These are phyloP conservation scores for Chaetops frenatus DNA, from an alignment of 2,113 vertebrate species.

Conservation along the genomic window DNA sequence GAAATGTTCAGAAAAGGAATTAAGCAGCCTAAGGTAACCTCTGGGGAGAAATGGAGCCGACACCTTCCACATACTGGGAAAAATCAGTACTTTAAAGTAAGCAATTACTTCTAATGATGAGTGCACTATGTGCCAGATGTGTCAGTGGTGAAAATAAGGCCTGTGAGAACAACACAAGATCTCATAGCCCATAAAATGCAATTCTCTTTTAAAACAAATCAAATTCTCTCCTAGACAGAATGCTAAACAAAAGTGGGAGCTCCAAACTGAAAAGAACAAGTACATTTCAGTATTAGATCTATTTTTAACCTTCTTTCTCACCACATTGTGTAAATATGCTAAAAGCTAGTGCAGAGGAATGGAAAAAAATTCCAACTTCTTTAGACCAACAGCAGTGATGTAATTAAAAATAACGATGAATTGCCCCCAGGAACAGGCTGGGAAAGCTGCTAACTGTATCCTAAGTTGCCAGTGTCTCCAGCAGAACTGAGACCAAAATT, in stretches of 20 bases:
- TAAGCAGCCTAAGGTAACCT: not conserved
- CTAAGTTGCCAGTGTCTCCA: not conserved
- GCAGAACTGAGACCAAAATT: not conserved
- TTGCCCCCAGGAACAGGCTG: not conserved
- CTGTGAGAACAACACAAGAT: not conserved
- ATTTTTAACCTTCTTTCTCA: not conserved
- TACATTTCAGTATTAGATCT: not conserved
- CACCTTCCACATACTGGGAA: not conserved
- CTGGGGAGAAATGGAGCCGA: not conserved
- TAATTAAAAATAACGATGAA: not conserved
- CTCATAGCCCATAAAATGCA: not conserved
- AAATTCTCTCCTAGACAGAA: not conserved
- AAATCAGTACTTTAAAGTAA: not conserved
- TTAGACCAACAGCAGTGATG: not conserved
- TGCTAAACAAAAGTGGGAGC: not conserved
- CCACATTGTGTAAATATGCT: not conserved
- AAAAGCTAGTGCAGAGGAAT: not conserved
- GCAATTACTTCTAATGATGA: not conserved
- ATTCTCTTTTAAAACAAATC: not conserved
- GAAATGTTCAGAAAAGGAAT: not conserved
- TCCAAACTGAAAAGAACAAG: not conserved
- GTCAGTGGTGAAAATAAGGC: not conserved
- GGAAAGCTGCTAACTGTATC: not conserved
- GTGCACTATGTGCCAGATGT: not conserved
- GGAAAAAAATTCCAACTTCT: not conserved